Percentiles rank a stretch among this genome's conserved stretches.
Evolutionary conservation across 2,797 vertebrate genomes (phyloP).

Genomic region (Astyanax mexicanus): DNA sequence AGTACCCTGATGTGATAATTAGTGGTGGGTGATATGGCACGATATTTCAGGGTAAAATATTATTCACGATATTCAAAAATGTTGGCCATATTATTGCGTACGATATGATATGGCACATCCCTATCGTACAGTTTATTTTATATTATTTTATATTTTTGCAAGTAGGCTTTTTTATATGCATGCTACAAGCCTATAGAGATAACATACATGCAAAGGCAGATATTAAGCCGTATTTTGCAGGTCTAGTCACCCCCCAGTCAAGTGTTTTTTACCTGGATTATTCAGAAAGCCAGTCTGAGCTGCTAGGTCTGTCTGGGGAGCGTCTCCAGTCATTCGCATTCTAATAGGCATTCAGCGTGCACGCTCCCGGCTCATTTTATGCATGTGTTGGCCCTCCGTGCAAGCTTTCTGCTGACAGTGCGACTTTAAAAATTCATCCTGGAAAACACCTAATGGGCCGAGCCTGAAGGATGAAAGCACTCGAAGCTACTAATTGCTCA

Average conservation of each 20-base stretch:
- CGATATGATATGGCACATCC: no score
- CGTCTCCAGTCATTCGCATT: slow-evolving; percentile 23
- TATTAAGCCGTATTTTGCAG: not conserved
- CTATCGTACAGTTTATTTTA: no score
- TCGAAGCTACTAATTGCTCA: slow-evolving; percentile 52
- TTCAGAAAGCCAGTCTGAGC: slow-evolving; percentile 11
- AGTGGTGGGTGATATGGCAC: no score
- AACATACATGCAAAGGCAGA: not conserved
- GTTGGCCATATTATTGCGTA: no score
- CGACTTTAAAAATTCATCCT: slow-evolving; percentile 46
- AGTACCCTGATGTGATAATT: no score
- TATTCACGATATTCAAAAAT: no score
- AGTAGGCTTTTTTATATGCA: not conserved
- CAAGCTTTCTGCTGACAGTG: slow-evolving; percentile 46
- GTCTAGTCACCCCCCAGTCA: not conserved
- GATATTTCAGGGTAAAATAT: no score
- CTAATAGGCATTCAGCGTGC: slow-evolving; percentile 34
- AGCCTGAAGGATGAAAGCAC: slow-evolving; percentile 47
- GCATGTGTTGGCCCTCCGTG: not conserved
- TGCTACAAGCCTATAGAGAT: not conserved
- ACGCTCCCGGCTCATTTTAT: slow-evolving; percentile 28
- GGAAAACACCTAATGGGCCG: slow-evolving; percentile 50
- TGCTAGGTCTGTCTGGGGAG: not conserved
- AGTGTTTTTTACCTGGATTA: not conserved
- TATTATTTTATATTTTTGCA: no score